Conservation (phyloP, 2,797 vertebrate species). For the Falco biarmicus region DNA sequence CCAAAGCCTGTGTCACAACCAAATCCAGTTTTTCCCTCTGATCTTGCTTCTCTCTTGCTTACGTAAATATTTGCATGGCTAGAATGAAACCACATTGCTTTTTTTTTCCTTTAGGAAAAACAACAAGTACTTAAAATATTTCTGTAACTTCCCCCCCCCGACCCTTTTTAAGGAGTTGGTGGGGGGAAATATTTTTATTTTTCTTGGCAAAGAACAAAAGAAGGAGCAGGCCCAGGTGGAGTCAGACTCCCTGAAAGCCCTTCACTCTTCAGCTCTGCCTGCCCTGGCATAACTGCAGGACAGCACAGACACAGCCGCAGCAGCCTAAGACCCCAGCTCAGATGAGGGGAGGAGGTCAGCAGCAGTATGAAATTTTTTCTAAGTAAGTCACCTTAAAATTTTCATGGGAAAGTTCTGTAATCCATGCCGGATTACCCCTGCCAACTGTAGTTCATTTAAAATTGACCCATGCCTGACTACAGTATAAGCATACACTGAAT, state of each 20-base stretch:
- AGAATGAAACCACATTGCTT: slow-evolving; percentile 51
- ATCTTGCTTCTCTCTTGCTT: slow-evolving; percentile 35
- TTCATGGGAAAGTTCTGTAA: neutral
- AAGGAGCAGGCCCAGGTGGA: slow-evolving; percentile 26
- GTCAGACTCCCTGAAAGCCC: slow-evolving; percentile 3
- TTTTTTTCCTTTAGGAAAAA: slow-evolving; percentile 49
- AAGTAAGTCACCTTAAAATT: neutral
- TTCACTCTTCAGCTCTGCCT: neutral
- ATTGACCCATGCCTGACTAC: neutral
- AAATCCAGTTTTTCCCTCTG: slow-evolving; percentile 40
- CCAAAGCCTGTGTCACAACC: slow-evolving; percentile 17
- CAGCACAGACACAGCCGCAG: neutral
- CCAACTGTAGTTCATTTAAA: neutral
- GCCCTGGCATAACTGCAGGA: neutral
- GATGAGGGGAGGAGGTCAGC: neutral
- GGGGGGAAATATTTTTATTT: slow-evolving; percentile 38
- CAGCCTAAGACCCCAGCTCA: neutral
- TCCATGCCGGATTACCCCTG: neutral
- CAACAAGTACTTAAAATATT: slow-evolving; percentile 55
- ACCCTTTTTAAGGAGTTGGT: neutral
- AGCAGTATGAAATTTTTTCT: neutral
- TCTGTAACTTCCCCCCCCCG: neutral
- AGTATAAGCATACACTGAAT: neutral
- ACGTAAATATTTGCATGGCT: slow-evolving; percentile 54
- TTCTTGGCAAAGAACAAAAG: slow-evolving; percentile 36